Conservation (phyloP, 2,888 invertebrate species). For the Heliconius charithonia region DNA sequence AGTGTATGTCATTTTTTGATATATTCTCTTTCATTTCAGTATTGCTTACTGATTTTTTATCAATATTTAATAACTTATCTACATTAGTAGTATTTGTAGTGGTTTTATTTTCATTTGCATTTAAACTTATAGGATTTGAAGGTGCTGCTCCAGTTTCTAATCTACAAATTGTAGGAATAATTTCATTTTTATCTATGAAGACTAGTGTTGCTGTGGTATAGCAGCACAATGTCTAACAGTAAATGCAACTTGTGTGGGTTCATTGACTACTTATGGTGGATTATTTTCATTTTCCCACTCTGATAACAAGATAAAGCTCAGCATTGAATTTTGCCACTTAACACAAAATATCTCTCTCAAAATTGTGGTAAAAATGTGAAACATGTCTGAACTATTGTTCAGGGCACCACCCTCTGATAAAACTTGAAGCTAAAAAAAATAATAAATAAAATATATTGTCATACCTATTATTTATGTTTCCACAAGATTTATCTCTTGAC, state of each 20-base stretch:
- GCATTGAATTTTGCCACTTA: no score
- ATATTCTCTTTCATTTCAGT: constrained; percentile 52
- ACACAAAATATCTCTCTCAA: not conserved
- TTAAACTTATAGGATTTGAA: constrained; percentile 48
- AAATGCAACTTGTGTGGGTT: no score
- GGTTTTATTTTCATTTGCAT: constrained; percentile 43
- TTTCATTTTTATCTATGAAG: not conserved
- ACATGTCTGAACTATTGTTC: not conserved
- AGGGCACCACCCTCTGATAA: not conserved
- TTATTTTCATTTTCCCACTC: no score
- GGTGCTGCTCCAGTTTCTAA: constrained; percentile 44
- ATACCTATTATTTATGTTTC: constrained; percentile 38
- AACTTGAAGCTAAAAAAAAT: not conserved
- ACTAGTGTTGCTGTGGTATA: not conserved
- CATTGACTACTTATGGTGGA: no score
- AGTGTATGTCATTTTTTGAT: not conserved
- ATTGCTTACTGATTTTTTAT: constrained; percentile 48
- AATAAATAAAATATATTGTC: not conserved
- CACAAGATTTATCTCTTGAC: constrained; percentile 8
- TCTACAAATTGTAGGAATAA: constrained; percentile 44
- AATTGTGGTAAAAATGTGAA: not conserved
- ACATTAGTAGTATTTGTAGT: constrained; percentile 36
- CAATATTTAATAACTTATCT: constrained; percentile 44
- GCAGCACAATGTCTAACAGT: no score
- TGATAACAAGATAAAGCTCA: no score